These are phyloP conservation scores for Apteryx owenii DNA, from an alignment of 2,113 vertebrate genomes.

Conservation along the genomic window DNA sequence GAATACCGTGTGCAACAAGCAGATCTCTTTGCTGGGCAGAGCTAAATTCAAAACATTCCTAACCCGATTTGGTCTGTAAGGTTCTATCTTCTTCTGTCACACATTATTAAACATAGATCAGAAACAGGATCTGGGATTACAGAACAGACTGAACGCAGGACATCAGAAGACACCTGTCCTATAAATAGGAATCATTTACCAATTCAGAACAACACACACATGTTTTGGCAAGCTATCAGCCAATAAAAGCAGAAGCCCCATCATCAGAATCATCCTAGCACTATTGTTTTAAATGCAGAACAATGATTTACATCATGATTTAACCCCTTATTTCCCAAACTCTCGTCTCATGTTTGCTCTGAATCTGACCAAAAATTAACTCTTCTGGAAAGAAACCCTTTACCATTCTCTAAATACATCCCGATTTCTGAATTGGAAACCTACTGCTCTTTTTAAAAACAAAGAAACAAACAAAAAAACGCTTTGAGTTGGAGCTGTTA, in stretches of 20 bases:
- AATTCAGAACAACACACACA: conserved; percentile 61
- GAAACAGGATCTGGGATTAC: conserved; percentile 67
- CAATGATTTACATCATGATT: conserved; percentile 25
- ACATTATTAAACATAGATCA: conserved; percentile 71
- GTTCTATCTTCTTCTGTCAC: conserved; percentile 68
- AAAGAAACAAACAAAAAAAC: too few relatives aligned
- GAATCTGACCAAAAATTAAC: background rate
- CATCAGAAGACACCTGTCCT: conserved; percentile 71
- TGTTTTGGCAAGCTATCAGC: conserved; percentile 65
- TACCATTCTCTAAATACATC: background rate
- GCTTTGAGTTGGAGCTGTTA: background rate
- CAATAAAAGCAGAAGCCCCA: conserved; percentile 64
- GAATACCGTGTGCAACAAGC: background rate
- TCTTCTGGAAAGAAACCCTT: background rate
- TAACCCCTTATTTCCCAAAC: conserved; percentile 55
- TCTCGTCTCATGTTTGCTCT: background rate
- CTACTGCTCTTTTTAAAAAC: too few relatives aligned
- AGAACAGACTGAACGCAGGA: conserved; percentile 42
- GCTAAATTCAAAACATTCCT: conserved; percentile 41
- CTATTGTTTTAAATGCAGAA: conserved; percentile 34
- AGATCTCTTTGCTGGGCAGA: background rate
- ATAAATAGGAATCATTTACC: conserved; percentile 71
- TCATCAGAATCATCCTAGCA: conserved; percentile 32
- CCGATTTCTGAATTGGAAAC: background rate
- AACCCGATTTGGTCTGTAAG: conserved; percentile 34